phyloP scores from a whole-genome alignment of 1,140 invertebrate species.

The Micrasema longulum region DNA sequence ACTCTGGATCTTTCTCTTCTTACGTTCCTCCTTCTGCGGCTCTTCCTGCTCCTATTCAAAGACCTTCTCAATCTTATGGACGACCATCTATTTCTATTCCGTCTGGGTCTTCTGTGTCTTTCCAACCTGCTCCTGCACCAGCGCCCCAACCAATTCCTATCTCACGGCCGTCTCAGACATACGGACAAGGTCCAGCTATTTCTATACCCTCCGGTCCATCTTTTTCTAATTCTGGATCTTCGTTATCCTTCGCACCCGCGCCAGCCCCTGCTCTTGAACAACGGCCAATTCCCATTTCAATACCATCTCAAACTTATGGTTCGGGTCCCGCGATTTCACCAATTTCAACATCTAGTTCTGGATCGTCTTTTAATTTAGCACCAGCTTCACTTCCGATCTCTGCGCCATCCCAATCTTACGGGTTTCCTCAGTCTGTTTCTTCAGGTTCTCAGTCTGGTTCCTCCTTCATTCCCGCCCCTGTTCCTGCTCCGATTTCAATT shows the following conservation, averaged over 20 bases:
- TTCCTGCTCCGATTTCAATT: slow-evolving; percentile 1
- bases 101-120: background rate
- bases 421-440: background rate
- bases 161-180: slow-evolving; percentile 15
- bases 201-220: slow-evolving; percentile 24
- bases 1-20: slow-evolving; percentile 2
- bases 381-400: no score
- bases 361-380: no score
- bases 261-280: background rate
- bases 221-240: slow-evolving; percentile 5
- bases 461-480: background rate
- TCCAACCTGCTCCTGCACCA: background rate
- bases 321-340: slow-evolving; percentile 3
- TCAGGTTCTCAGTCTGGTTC: background rate
- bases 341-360: slow-evolving; percentile 2
- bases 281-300: background rate
- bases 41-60: background rate
- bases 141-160: background rate
- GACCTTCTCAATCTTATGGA: slow-evolving; percentile 3
- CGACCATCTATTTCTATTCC: background rate
- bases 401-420: no score
- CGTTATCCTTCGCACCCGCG: slow-evolving; percentile 1
- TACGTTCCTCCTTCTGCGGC: background rate
- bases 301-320: slow-evolving; percentile 18
- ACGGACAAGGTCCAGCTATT: slow-evolving; percentile 6